phyloP scores from a whole-genome alignment of 30 jellyfish, hydroid and myxozoan species.

The Morbakka virulenta region DNA sequence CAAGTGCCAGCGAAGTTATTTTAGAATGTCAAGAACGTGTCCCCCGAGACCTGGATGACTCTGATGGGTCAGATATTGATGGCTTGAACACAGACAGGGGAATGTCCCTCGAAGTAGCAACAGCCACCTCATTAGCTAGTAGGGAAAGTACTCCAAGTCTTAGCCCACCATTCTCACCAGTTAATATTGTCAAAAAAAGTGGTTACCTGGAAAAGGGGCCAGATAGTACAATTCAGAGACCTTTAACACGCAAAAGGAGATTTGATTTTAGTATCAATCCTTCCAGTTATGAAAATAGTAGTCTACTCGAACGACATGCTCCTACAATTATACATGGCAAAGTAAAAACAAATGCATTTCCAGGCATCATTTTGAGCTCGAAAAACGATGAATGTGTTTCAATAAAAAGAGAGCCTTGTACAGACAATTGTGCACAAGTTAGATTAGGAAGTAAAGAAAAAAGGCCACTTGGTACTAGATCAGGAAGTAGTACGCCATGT shows the following conservation, averaged over 20 bases:
- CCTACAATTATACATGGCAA: neutral
- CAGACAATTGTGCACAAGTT: neutral
- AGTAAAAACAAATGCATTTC: too few species aligned
- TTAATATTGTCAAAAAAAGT: conserved; percentile 55
- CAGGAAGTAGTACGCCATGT: neutral
- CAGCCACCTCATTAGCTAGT: neutral
- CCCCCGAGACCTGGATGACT: conserved; percentile 47
- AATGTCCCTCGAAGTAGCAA: neutral
- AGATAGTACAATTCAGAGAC: conserved; percentile 44
- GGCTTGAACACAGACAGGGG: neutral
- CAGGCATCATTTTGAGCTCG: neutral
- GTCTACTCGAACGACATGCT: neutral
- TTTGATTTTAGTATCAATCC: conserved; percentile 14
- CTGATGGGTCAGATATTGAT: conserved; percentile 45
- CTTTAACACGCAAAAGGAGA: conserved; percentile 37
- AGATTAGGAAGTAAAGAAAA: neutral
- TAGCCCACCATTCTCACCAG: conserved; percentile 67
- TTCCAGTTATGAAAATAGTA: neutral
- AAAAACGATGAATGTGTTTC: neutral
- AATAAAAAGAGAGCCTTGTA: neutral
- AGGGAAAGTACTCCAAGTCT: neutral
- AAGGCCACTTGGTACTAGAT: neutral
- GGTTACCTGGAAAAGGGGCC: conserved; percentile 54
- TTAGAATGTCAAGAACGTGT: conserved; percentile 71
- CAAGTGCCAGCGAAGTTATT: conserved; percentile 24